A percentile compares a stretch with the other conserved stretches of the same genome.
Conservation (phyloP, 2,888 invertebrate genomes). For the Tridacna crocea region DNA sequence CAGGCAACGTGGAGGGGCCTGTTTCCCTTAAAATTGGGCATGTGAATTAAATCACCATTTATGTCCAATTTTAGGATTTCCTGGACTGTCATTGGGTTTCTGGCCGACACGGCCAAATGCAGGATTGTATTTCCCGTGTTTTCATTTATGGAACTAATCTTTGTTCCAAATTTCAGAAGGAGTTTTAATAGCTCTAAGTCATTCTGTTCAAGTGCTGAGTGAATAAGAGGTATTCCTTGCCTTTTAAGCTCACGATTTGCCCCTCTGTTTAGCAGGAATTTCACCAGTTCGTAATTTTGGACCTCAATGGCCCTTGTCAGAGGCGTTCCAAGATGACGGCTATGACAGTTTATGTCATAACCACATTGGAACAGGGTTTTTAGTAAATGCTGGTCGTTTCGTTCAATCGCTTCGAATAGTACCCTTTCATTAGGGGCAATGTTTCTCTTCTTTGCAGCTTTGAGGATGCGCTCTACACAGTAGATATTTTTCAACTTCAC, state of each 20-base stretch:
- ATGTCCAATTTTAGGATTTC: background rate
- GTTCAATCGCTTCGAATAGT: background rate
- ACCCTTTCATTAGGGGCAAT: background rate
- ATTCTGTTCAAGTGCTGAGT: background rate
- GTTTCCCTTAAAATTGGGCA: background rate
- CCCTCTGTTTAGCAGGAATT: constrained; percentile 1
- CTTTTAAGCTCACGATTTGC: background rate
- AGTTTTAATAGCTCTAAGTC: background rate
- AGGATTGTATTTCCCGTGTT: background rate
- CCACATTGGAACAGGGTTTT: background rate
- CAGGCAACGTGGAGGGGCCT: background rate
- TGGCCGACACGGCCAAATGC: background rate
- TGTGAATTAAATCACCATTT: background rate
- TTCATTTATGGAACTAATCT: background rate
- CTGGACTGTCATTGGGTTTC: background rate
- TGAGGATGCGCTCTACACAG: background rate
- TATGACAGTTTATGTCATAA: background rate
- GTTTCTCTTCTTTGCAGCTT: background rate
- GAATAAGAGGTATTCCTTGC: background rate
- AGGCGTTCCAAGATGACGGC: background rate
- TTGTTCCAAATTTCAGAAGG: background rate
- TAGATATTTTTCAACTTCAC: background rate
- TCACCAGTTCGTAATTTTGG: background rate
- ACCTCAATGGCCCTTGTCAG: background rate
- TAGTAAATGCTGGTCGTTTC: background rate